phyloP scores from a whole-genome alignment of 1,140 invertebrate genomes.

The Idris sp. region DNA sequence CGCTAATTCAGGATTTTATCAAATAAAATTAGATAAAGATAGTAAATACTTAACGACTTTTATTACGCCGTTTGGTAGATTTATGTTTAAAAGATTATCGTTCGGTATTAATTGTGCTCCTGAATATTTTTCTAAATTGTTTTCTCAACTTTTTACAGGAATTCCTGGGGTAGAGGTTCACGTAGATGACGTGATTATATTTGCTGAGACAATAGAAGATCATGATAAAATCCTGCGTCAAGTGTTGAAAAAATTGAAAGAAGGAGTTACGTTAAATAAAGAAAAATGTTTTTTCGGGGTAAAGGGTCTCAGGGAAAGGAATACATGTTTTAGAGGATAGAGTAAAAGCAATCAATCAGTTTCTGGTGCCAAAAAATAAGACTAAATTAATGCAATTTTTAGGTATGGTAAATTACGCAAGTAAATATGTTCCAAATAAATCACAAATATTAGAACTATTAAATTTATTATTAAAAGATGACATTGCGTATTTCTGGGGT shows the following conservation, averaged over 20 bases:
- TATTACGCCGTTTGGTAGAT: conserved; percentile 5
- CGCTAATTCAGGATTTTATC: conserved; percentile 10
- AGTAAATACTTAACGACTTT: conserved; percentile 10
- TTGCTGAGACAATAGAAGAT: conserved; percentile 9
- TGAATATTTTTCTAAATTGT: conserved; percentile 30
- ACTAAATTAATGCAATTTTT: conserved; percentile 35
- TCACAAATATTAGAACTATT: conserved; percentile 41
- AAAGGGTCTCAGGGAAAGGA: conserved; percentile 3
- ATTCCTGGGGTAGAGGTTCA: conserved; percentile 14
- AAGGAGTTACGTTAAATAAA: conserved; percentile 61
- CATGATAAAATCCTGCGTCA: conserved; percentile 48
- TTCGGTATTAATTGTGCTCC: conserved; percentile 42
- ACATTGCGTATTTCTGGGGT: neutral
- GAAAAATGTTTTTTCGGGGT: too few relatives aligned
- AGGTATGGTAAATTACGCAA: conserved; percentile 55
- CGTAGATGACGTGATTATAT: conserved; percentile 29
- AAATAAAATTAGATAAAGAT: conserved; percentile 5
- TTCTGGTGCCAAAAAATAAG: conserved; percentile 55
- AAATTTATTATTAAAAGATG: conserved; percentile 7
- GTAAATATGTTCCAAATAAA: conserved; percentile 53
- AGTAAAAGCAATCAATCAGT: conserved; percentile 63
- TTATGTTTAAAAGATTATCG: conserved; percentile 9
- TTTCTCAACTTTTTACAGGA: conserved; percentile 18
- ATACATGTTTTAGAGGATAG: conserved; percentile 25
- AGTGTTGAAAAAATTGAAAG: conserved; percentile 54